A percentile compares a stretch with the other conserved stretches of the same genome.
Evolutionary conservation across 2,797 vertebrate species (phyloP).

Genomic region (Sebastolobus alascanus): DNA sequence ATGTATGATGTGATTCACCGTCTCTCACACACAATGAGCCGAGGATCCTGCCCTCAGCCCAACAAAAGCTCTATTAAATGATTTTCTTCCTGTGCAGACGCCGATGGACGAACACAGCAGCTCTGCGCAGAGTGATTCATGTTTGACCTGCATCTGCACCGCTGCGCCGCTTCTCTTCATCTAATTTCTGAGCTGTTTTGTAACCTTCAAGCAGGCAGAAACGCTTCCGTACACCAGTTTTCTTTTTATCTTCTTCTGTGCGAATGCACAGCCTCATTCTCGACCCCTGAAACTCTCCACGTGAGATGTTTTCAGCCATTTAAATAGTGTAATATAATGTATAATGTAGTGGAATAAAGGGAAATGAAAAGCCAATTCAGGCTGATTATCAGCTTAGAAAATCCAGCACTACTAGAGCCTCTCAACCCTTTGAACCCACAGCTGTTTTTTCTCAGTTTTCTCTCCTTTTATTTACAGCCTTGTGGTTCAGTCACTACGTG

Average conservation of each 20-base stretch:
- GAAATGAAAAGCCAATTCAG: slow-evolving; percentile 1
- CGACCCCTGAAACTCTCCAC: neutral
- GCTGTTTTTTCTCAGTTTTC: neutral
- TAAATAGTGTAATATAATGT: neutral
- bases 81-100: slow-evolving; percentile 6
- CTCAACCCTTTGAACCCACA: neutral
- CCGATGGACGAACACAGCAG: slow-evolving; percentile 4
- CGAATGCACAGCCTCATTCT: neutral
- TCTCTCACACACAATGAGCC: neutral
- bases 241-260: neutral
- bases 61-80: slow-evolving; percentile 8
- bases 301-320: neutral
- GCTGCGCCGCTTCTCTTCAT: slow-evolving; percentile 1
- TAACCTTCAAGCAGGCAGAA: slow-evolving; percentile 9
- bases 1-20: slow-evolving; percentile 11
- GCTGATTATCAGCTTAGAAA: neutral
- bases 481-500: neutral
- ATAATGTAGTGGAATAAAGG: neutral
- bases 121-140: neutral
- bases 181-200: slow-evolving; percentile 8
- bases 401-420: neutral
- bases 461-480: neutral
- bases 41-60: neutral
- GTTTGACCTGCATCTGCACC: slow-evolving; percentile 9
- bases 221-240: neutral